Evolutionary conservation across 2,797 vertebrate genomes (phyloP).

Genomic region (Nothura maculosa): DNA sequence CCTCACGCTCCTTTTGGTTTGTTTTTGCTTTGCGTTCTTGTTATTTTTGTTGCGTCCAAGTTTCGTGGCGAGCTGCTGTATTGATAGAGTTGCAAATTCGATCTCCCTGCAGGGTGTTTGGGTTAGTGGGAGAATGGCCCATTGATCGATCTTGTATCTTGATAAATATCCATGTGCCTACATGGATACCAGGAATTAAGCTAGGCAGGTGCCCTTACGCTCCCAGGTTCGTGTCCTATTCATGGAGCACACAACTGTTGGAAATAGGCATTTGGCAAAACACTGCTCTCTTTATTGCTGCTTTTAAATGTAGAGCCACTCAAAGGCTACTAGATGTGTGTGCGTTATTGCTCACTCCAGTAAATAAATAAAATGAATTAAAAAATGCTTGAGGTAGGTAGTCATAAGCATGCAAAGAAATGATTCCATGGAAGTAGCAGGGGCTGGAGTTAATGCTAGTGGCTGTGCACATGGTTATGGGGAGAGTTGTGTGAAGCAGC

Average conservation of each 20-base stretch:
- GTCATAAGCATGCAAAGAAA: background rate
- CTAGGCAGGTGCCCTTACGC: background rate
- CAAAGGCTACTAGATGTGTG: background rate
- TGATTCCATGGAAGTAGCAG: background rate
- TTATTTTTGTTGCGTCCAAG: background rate
- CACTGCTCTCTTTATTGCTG: background rate
- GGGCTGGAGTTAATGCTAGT: background rate
- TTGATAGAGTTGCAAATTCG: fast-evolving
- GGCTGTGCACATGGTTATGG: background rate
- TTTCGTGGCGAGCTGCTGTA: background rate
- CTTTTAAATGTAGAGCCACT: background rate
- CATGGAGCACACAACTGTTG: background rate
- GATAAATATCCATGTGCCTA: background rate
- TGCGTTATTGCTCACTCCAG: background rate
- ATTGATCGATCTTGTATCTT: background rate
- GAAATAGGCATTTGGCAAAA: background rate
- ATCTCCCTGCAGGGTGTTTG: background rate
- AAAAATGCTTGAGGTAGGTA: background rate
- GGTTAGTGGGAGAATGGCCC: background rate
- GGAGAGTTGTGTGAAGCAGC: background rate
- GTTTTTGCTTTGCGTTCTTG: background rate
- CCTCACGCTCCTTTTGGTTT: background rate
- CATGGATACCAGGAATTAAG: background rate
- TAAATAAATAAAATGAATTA: background rate
- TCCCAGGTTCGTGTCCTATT: background rate